Conservation (phyloP, 2,888 invertebrate species). For the Iphiclides podalirius region DNA sequence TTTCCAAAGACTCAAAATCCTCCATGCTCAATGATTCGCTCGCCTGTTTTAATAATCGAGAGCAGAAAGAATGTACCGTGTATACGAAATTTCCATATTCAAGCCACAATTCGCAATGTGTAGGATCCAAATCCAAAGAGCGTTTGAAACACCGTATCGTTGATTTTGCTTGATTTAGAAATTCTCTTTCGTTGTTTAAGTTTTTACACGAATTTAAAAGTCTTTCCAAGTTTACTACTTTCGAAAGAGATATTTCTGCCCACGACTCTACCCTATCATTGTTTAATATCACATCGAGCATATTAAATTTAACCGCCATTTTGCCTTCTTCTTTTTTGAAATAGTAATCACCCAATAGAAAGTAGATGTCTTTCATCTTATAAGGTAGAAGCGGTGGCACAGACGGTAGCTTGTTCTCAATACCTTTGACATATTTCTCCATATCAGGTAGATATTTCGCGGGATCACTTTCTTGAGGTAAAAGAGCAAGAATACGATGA, state of each 20-base stretch:
- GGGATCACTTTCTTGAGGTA: constrained; percentile 85
- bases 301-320: constrained; percentile 89
- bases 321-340: constrained; percentile 91
- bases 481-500: constrained; percentile 83
- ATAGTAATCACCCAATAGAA: constrained; percentile 94
- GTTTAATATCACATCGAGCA: constrained; percentile 90
- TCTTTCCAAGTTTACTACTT: constrained; percentile 87
- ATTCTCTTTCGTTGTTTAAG: constrained; percentile 80
- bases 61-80: constrained; percentile 93
- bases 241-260: constrained; percentile 93
- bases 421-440: constrained; percentile 84
- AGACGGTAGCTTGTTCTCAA: constrained; percentile 74
- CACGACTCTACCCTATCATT: constrained; percentile 92
- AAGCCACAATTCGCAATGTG: constrained; percentile 89
- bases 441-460: constrained; percentile 81
- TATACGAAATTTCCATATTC: constrained; percentile 96
- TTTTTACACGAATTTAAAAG: constrained; percentile 87
- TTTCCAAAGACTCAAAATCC: constrained; percentile 86
- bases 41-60: constrained; percentile 90
- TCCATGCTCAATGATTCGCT: constrained; percentile 87
- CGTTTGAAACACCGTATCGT: constrained; percentile 90
- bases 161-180: constrained; percentile 84
- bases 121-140: constrained; percentile 87
- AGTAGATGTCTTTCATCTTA: constrained; percentile 88
- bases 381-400: constrained; percentile 77